Conservation (phyloP, 2,888 invertebrate genomes). For the Lacanobia oleracea region DNA sequence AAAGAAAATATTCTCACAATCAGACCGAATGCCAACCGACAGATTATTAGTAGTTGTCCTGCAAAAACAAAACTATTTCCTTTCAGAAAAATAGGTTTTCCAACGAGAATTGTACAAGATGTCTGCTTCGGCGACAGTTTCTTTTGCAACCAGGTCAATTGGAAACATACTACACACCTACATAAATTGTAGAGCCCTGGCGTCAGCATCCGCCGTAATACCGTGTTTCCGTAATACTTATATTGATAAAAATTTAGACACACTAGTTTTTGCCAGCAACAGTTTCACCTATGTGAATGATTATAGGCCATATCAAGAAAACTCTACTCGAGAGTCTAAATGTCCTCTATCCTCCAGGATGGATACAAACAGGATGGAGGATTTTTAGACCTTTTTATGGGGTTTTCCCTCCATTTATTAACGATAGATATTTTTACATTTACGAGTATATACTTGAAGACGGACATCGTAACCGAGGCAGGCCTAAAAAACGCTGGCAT, state of each 20-base stretch:
- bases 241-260: neutral
- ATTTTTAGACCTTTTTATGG: too few relatives aligned
- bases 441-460: too few relatives aligned
- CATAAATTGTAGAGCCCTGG: neutral
- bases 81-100: slow-evolving; percentile 2
- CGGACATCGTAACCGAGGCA: too few relatives aligned
- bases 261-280: too few relatives aligned
- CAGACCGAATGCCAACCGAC: neutral
- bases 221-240: neutral
- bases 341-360: too few relatives aligned
- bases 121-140: neutral
- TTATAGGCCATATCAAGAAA: too few relatives aligned
- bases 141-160: neutral
- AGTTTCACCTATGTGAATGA: too few relatives aligned
- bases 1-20: neutral
- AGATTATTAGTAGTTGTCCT: slow-evolving; percentile 14
- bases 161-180: neutral
- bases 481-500: too few relatives aligned
- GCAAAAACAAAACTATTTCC: slow-evolving; percentile 4
- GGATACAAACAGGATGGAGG: too few relatives aligned
- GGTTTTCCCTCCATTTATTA: too few relatives aligned
- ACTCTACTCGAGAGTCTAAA: too few relatives aligned
- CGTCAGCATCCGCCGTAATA: neutral
- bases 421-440: too few relatives aligned
- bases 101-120: neutral